Conservation (phyloP, 1,140 invertebrate genomes). For the Euwallacea fornicatus region DNA sequence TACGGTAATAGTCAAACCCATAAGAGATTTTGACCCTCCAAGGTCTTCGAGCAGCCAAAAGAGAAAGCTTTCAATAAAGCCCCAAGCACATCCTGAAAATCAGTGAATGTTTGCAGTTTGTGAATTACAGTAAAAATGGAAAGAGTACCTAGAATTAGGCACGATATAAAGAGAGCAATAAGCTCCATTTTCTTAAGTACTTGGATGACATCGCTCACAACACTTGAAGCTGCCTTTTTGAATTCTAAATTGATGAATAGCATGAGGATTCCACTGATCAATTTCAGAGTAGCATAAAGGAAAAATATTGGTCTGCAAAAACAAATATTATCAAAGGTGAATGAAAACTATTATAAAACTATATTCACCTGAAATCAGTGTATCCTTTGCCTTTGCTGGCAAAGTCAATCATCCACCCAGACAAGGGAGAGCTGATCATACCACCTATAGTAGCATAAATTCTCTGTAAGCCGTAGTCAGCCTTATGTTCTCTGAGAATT, state of each 20-base stretch:
- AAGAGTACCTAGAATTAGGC: slow-evolving; percentile 70
- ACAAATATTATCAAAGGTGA: slow-evolving; percentile 8
- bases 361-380: slow-evolving; percentile 69
- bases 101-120: neutral
- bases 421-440: slow-evolving; percentile 77
- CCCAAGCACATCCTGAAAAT: slow-evolving; percentile 74
- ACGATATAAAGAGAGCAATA: slow-evolving; percentile 70
- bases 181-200: slow-evolving; percentile 75
- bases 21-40: slow-evolving; percentile 74
- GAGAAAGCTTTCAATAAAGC: slow-evolving; percentile 83
- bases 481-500: slow-evolving; percentile 73
- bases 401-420: slow-evolving; percentile 74
- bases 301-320: slow-evolving; percentile 76
- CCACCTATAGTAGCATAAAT: slow-evolving; percentile 78
- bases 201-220: slow-evolving; percentile 69
- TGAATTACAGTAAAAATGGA: neutral
- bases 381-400: slow-evolving; percentile 62
- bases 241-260: slow-evolving; percentile 76
- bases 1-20: slow-evolving; percentile 82
- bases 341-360: neutral
- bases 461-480: slow-evolving; percentile 78
- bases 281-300: slow-evolving; percentile 72
- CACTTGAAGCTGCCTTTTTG: slow-evolving; percentile 71
- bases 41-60: slow-evolving; percentile 85
- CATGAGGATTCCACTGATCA: slow-evolving; percentile 68